Evolutionary conservation across 2,797 vertebrate species (phyloP).

Genomic region (Rhynchonycteris naso): DNA sequence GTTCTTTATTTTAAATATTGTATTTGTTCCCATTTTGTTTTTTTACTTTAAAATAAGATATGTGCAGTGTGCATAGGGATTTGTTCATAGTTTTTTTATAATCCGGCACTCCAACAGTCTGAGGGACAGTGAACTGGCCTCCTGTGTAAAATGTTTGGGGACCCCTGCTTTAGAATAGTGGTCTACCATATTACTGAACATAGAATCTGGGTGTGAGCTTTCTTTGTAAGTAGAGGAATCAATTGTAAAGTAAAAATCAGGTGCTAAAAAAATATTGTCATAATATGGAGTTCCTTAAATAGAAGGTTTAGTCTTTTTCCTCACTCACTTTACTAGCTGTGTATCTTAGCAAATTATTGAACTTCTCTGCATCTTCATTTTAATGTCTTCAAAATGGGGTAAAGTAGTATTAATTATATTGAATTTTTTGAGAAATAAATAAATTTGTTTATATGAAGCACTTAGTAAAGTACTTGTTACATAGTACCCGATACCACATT

Average conservation of each 20-base stretch:
- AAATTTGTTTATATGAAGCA: conserved; percentile 21
- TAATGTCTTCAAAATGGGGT: not conserved
- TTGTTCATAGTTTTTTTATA: too few relatives aligned
- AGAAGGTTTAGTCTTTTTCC: not conserved
- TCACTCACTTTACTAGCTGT: not conserved
- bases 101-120: too few relatives aligned
- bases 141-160: too few relatives aligned
- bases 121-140: too few relatives aligned
- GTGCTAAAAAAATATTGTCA: not conserved
- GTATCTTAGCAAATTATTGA: not conserved
- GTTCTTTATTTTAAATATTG: too few relatives aligned
- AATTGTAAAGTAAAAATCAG: conserved; percentile 9
- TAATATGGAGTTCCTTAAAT: not conserved
- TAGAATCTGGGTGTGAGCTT: not conserved
- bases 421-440: not conserved
- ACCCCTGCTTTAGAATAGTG: conserved; percentile 6
- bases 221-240: conserved; percentile 5
- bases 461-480: not conserved
- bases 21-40: too few relatives aligned
- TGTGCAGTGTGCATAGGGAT: too few relatives aligned
- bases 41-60: too few relatives aligned
- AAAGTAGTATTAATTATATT: conserved; percentile 19
- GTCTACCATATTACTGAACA: not conserved
- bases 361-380: not conserved
- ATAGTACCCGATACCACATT: not conserved